phyloP scores from a whole-genome alignment of 2,797 vertebrate species.

The Dicrostonyx torquatus region DNA sequence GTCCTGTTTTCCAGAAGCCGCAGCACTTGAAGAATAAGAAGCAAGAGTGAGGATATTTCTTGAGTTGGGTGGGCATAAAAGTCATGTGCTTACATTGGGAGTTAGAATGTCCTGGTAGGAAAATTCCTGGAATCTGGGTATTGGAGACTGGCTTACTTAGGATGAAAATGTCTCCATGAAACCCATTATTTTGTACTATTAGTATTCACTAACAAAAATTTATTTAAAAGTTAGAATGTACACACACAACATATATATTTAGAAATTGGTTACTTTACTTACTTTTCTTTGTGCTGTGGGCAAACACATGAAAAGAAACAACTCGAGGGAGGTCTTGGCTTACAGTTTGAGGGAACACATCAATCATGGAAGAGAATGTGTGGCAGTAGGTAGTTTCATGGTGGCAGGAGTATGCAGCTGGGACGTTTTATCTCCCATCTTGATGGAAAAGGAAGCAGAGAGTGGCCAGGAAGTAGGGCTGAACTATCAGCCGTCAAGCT shows the following conservation, averaged over 20 bases:
- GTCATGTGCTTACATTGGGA: background rate
- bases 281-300: background rate
- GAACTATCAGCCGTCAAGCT: background rate
- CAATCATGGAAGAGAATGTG: background rate
- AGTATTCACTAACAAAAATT: background rate
- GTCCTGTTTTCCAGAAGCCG: background rate
- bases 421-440: background rate
- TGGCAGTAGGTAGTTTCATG: background rate
- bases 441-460: background rate
- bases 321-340: background rate
- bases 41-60: background rate
- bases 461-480: background rate
- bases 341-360: background rate
- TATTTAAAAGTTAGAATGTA: background rate
- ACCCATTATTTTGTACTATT: background rate
- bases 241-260: background rate
- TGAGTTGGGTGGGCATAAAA: background rate
- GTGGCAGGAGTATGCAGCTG: background rate
- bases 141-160: accelerated
- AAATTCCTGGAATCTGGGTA: background rate
- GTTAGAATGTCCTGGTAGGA: background rate
- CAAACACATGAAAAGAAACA: background rate
- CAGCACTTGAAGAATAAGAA: background rate
- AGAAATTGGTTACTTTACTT: background rate
- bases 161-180: background rate